Conservation (phyloP, 2,797 vertebrate species). For the Mionectes olivaceus region DNA sequence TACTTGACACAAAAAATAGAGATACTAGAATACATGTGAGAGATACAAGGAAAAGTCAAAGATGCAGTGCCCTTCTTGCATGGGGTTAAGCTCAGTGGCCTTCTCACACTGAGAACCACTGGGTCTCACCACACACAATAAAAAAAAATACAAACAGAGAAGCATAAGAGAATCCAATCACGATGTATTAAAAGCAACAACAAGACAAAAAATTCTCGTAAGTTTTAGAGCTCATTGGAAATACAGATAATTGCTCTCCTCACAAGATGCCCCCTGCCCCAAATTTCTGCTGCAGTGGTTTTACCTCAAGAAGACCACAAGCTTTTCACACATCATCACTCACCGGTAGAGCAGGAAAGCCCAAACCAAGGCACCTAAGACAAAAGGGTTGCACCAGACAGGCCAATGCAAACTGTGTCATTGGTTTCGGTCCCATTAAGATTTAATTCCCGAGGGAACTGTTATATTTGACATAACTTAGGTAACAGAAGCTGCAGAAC, state of each 20-base stretch:
- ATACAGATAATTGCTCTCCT: background rate
- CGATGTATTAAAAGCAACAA: background rate
- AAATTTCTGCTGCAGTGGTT: background rate
- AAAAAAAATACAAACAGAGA: background rate
- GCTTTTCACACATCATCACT: background rate
- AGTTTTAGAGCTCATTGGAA: background rate
- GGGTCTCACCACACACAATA: background rate
- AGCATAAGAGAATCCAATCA: background rate
- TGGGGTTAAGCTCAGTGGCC: background rate
- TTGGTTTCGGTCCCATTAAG: background rate
- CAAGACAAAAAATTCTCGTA: background rate
- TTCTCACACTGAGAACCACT: background rate
- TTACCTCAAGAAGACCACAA: background rate
- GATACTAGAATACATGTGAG: background rate
- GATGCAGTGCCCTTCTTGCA: rapidly evolving
- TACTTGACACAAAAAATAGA: background rate
- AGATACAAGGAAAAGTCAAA: background rate
- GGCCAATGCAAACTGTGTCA: background rate
- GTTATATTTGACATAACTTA: background rate
- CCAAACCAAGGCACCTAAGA: background rate
- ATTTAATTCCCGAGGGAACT: background rate
- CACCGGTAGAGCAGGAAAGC: background rate
- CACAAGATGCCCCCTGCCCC: background rate
- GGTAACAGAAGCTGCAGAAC: constrained; percentile 5
- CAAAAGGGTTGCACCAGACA: background rate